phyloP scores from a whole-genome alignment of 2,113 vertebrate genomes.

The Pungitius pungitius region DNA sequence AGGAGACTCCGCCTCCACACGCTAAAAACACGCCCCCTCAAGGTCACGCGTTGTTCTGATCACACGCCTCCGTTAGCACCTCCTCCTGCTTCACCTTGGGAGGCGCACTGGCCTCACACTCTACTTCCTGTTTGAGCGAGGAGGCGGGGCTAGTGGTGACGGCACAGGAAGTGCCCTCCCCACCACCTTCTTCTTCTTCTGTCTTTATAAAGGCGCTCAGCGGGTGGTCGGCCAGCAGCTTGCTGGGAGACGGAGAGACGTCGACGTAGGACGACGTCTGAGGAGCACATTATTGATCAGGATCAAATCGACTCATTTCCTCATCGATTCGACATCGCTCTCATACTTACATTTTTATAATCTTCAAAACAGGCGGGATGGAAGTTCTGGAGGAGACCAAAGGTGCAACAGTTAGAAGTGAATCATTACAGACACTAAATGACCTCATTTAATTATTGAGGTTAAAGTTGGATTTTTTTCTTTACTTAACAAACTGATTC shows the following conservation, averaged over 20 bases:
- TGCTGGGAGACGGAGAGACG: slow-evolving; percentile 92
- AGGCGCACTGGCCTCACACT: slow-evolving; percentile 62
- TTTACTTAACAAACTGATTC: no score
- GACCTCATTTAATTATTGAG: no score
- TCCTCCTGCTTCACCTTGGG: slow-evolving; percentile 53
- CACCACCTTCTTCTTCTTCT: slow-evolving; percentile 75
- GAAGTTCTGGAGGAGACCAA: slow-evolving; percentile 87
- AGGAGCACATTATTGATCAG: not conserved
- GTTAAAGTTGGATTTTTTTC: no score
- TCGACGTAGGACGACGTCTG: slow-evolving; percentile 92
- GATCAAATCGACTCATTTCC: no score
- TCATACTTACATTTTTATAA: slow-evolving; percentile 94
- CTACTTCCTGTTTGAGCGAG: slow-evolving; percentile 87
- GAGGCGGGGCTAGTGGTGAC: not conserved
- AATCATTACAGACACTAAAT: no score
- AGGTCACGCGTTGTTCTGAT: not conserved
- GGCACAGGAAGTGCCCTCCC: slow-evolving; percentile 49
- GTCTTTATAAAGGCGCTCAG: slow-evolving; percentile 90
- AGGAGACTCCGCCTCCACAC: slow-evolving; percentile 86
- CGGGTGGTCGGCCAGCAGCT: slow-evolving; percentile 90
- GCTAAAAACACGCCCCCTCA: slow-evolving; percentile 72
- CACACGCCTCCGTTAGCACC: slow-evolving; percentile 47
- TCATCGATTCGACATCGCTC: not conserved
- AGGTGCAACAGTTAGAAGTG: not conserved
- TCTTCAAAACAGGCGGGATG: slow-evolving; percentile 98